Evolutionary conservation across 2,113 vertebrate genomes (phyloP).

Genomic region (Carollia perspicillata): DNA sequence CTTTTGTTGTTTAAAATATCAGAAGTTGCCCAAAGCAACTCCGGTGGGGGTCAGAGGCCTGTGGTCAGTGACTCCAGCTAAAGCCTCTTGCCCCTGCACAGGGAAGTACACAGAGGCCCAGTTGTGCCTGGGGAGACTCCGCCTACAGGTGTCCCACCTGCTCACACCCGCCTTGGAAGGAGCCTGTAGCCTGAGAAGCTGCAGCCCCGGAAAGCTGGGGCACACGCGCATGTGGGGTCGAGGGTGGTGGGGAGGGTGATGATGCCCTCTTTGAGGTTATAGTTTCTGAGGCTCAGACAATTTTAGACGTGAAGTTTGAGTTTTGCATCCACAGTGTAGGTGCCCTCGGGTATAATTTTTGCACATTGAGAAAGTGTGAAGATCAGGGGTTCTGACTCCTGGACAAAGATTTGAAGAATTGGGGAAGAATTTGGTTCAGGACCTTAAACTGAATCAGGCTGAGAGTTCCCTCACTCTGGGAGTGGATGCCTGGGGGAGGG

Average conservation of each 20-base stretch:
- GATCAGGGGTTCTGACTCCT: not conserved
- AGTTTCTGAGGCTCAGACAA: not conserved
- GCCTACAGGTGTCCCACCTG: not conserved
- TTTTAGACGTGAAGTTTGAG: not conserved
- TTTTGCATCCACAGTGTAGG: not conserved
- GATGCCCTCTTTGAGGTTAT: not conserved
- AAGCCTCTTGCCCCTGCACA: not conserved
- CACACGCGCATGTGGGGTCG: not conserved
- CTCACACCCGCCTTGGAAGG: not conserved
- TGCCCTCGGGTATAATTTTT: not conserved
- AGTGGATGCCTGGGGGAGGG: not conserved
- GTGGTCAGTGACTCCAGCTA: not conserved
- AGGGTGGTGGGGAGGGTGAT: too few species aligned
- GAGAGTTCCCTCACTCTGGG: not conserved
- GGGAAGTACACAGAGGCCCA: not conserved
- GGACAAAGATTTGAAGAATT: not conserved
- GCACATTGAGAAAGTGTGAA: not conserved
- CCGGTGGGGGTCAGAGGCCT: not conserved
- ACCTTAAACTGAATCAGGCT: not conserved
- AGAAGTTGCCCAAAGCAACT: not conserved
- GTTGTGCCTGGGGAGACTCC: not conserved
- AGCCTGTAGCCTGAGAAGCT: not conserved
- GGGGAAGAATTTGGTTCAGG: not conserved
- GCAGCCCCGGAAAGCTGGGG: not conserved
- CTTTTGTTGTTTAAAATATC: not conserved